Base-by-base conservation (phyloP, 2,113 vertebrate genomes). In the Nerophis lumbriciformis region DNA sequence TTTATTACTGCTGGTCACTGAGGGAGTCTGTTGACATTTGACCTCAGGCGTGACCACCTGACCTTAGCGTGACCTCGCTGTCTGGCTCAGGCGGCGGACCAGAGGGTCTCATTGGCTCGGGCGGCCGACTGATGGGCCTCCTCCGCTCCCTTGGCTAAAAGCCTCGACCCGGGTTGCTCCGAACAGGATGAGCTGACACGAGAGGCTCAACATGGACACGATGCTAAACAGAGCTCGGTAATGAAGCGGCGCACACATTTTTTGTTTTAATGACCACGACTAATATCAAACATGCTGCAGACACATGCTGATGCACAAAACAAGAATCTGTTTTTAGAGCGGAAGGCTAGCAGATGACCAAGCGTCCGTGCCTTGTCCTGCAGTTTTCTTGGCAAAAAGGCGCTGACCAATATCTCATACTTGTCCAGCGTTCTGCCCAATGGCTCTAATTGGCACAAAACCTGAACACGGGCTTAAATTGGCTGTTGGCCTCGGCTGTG, bases 21-120 rank as follows among this genome's bases (percentile, higher is more conserved):
- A 70, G 59, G 66, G 69, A 73, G 76, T 76, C 74, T 71, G 71
- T 68, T 80, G 83, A 83, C 77, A 38, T 77, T 70, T 69, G 73
- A 88, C 77, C 80, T 28, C 58, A 28, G 57, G 70, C 55, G 63
- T 79, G 73, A 82, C 79, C 80, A 39, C 38, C 53, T 73, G 75
- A 84, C 80, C 85, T 73, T 8, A 5, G 60, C 37, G 35, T 75
- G 82, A 83, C 85, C 83, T 76, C 66, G 37, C 37, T 79, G 82
- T 83, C 80, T 85, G 83, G 82, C 85, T 76, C 53, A 2, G 37
- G 35, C 55, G 37, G 64, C 47, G 38, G 76, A 85, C 63, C 83
- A 87, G 85, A 87, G 87, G 85, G 83, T 71, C 69, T 76, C 50
- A 38, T 69, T 86, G 83, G 81, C 86, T 70, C 52, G 2, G 45